Base-by-base conservation (phyloP, 2,888 invertebrate species). In the Ecliptopera silaceata region DNA sequence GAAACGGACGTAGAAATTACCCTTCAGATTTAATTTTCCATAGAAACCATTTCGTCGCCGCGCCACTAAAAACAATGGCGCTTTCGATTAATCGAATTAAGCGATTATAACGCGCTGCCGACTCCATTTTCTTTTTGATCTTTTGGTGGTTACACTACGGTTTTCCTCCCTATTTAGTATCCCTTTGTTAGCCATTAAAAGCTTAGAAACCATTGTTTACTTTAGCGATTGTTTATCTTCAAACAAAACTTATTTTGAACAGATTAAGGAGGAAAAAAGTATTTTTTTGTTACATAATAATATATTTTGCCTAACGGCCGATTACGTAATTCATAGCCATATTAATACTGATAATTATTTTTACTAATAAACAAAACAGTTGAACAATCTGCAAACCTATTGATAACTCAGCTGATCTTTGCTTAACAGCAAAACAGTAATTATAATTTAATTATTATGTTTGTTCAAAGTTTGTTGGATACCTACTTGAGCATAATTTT, bases 1-100 rank as follows among this genome's bases (percentile, higher is more conserved):
- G 68, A 77, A 74, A 71, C 70, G 67, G 63, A 61, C 59, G 66
- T 59, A 63, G 67, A 65, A 72, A 74, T 77, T 75, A 74, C 72
- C 65, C 66, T 48, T 56, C 61, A 54, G 64, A 65, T 71, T 80
- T 77, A 77, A 77, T 77, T 75, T 75, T 69, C 65, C 67, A 74
- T 67, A 70, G 70, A 74, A 73, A 76, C 66, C 68, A 71, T 20
- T 26, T 67, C 65, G 66, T 65, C 64, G 64, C 63, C 60, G 59
- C 59, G 46, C 32, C 62, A 66, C 56, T 62, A 56, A 65, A 66
- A 68, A 70, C 69, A 70, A 67, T 70, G 57, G 61, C 54, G 59
- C 58, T 57, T 61, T 55, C 61, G 65, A 70, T 73, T 69, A 63
- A 74, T 70, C 63, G 65, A 72, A 76, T 73, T 69, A 76, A 74